A percentile compares a stretch with the other conserved stretches of the same genome.
Conservation (phyloP, 2,797 vertebrate species). For the Melanotaenia pygmaea region DNA sequence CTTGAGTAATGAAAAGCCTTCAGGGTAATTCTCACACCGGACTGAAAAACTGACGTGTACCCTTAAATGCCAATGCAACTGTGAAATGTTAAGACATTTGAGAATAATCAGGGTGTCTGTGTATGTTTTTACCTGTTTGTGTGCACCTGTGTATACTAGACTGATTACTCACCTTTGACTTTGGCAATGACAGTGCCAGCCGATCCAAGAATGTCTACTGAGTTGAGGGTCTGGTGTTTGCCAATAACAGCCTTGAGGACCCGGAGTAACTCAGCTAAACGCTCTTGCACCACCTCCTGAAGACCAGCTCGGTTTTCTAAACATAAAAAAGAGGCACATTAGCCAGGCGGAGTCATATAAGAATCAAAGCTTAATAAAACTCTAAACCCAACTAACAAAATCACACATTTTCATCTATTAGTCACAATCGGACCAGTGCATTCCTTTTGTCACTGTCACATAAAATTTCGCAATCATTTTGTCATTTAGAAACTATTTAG, state of each 20-base stretch:
- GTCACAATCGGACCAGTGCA: slow-evolving; percentile 24
- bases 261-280: slow-evolving; percentile 89
- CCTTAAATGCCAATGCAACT: slow-evolving; percentile 11
- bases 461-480: slow-evolving; percentile 8
- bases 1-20: slow-evolving; percentile 31
- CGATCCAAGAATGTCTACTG: slow-evolving; percentile 92
- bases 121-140: slow-evolving; percentile 14
- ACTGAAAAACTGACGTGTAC: slow-evolving; percentile 7
- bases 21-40: slow-evolving; percentile 25
- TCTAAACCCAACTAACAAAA: neutral
- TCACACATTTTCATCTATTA: slow-evolving; percentile 29
- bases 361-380: neutral
- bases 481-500: slow-evolving; percentile 24
- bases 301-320: slow-evolving; percentile 86
- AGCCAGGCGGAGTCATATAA: neutral
- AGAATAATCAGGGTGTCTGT: slow-evolving; percentile 4
- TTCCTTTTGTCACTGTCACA: slow-evolving; percentile 35
- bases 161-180: slow-evolving; percentile 90
- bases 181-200: slow-evolving; percentile 94
- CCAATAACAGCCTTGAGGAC: slow-evolving; percentile 91
- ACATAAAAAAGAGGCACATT: neutral
- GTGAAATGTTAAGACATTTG: slow-evolving; percentile 15
- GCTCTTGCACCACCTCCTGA: slow-evolving; percentile 88
- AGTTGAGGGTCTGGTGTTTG: slow-evolving; percentile 95
- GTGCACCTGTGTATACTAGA: slow-evolving; percentile 3